Evolutionary conservation across 2,888 invertebrate species (phyloP).

Genomic region (Drosophila melanosoma): DNA sequence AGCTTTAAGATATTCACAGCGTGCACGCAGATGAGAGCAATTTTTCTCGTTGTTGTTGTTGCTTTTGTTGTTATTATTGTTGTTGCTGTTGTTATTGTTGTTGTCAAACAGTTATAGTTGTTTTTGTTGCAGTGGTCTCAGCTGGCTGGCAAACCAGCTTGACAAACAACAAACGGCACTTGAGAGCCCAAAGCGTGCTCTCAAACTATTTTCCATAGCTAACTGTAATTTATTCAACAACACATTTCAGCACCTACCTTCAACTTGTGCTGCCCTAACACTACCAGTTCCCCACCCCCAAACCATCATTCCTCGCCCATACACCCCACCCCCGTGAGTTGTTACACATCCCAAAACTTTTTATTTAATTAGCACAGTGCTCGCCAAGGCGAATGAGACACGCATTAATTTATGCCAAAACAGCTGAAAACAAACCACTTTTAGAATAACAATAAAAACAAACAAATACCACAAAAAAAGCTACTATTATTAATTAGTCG

Average conservation of each 20-base stretch:
- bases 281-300: no score
- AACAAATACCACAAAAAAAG: slow-evolving; percentile 30
- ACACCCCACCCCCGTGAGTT: not conserved
- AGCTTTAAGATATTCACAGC: slow-evolving; percentile 45
- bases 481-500: slow-evolving; percentile 35
- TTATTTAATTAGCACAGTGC: slow-evolving; percentile 71
- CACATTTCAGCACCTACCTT: slow-evolving; percentile 3
- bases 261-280: not conserved
- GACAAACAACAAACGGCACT: slow-evolving; percentile 24
- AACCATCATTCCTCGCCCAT: no score
- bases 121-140: slow-evolving; percentile 7
- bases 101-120: slow-evolving; percentile 15
- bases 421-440: slow-evolving; percentile 19
- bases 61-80: slow-evolving; percentile 4
- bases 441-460: slow-evolving; percentile 52
- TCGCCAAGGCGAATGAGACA: slow-evolving; percentile 54
- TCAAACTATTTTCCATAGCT: slow-evolving; percentile 41
- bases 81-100: slow-evolving; percentile 5
- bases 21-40: slow-evolving; percentile 27
- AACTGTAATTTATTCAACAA: slow-evolving; percentile 38
- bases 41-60: not conserved
- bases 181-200: slow-evolving; percentile 39
- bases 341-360: slow-evolving; percentile 51
- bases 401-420: slow-evolving; percentile 69
- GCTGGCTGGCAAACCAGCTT: slow-evolving; percentile 42